Evolutionary conservation across 2,113 vertebrate genomes (phyloP), one percentile per base, ranked within the genome.

Genomic region (Siniperca chuatsi): DNA sequence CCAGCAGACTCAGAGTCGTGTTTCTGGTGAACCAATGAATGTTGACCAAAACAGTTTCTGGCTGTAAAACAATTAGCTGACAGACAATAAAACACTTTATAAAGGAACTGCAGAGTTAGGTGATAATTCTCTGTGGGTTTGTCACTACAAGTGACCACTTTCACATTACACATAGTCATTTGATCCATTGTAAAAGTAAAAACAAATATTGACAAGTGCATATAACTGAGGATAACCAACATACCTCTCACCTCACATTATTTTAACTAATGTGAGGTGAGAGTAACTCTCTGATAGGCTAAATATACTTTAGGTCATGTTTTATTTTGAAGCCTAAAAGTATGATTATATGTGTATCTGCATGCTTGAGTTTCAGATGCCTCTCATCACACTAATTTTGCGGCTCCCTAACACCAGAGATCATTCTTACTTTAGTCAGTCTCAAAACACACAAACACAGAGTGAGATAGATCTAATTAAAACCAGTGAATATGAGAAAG

Each of bases 371-470:
- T 74, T 78, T 60, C 29, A 58, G 29, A 57, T 29, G 42, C n/a
- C 18, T 76, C 40, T 44, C 50, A 25, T 44, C n/a, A 74, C 42
- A 68, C 37, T 35, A 0, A 37, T 54, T 70, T 48, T 69, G 1
- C 13, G 23, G 33, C 35, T 50, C 9, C 11, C 2, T 55, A 11
- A 48, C 20, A 71, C 25, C 25, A 58, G 37, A 74, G 64, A 82
- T 37, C 13, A 2, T 23, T 54, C 50, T 57, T 29, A 40, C 58
- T 83, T 75, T 23, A 23, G 68, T 78, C 54, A 35, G 29, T 79
- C 62, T 50, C 33, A 50, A 68, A 76, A 57, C 57, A 66, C 52
- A 80, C 76, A 82, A 40, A 40, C 44, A 86, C 52, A 81, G 61
- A 78, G 42, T n/a, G 75, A 74, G 66, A 57, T 37, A 52, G 16